Percentiles rank a stretch among this genome's conserved stretches.
phyloP scores from a whole-genome alignment of 2,797 vertebrate species.

The Morus bassanus region DNA sequence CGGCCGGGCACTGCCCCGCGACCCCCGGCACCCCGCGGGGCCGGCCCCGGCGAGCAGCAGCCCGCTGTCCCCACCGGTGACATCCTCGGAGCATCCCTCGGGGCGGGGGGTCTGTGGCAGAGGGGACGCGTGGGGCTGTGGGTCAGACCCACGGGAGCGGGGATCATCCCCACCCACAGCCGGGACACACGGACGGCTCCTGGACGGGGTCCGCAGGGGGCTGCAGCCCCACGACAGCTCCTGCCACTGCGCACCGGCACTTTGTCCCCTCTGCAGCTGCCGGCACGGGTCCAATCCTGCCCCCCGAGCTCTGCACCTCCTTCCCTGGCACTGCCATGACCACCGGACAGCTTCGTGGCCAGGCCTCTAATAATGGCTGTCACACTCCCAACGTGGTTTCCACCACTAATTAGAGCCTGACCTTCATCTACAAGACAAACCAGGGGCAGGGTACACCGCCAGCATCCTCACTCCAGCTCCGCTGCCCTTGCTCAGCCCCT shows the following conservation, averaged over 20 bases:
- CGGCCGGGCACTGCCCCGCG: not conserved
- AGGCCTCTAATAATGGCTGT: not conserved
- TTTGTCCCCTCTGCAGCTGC: not conserved
- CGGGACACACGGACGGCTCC: not conserved
- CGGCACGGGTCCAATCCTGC: rapidly evolving
- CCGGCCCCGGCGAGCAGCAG: not conserved
- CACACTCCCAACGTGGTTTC: not conserved
- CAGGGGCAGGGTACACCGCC: not conserved
- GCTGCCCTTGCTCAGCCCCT: not conserved
- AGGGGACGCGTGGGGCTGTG: no score
- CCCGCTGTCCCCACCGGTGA: not conserved
- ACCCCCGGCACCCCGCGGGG: not conserved
- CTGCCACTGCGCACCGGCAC: rapidly evolving
- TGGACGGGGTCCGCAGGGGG: rapidly evolving
- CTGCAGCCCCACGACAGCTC: not conserved
- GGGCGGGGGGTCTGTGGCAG: rapidly evolving
- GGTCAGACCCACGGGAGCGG: not conserved
- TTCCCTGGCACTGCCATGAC: rapidly evolving
- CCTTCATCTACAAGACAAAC: not conserved
- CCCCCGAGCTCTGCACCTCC: not conserved
- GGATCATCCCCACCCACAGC: no score
- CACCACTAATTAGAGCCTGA: not conserved
- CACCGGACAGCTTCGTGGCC: rapidly evolving
- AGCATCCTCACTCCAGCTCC: not conserved
- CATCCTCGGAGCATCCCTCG: not conserved